Conservation (phyloP, 2,113 vertebrate species). For the Bubo bubo region DNA sequence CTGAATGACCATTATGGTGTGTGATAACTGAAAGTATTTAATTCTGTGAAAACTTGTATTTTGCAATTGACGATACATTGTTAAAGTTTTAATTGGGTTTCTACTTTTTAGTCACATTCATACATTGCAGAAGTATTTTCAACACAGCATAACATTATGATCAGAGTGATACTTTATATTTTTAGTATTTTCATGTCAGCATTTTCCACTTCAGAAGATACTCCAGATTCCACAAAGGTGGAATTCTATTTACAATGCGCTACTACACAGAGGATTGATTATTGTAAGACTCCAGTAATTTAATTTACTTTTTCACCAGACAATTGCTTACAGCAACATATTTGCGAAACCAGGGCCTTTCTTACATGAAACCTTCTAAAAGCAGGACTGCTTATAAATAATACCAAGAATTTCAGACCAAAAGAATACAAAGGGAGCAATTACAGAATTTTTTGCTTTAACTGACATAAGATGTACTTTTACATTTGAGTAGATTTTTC, state of each 20-base stretch:
- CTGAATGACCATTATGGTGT: constrained; percentile 84
- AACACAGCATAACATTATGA: neutral
- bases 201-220: neutral
- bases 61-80: neutral
- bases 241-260: neutral
- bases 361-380: neutral
- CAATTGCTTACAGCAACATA: neutral
- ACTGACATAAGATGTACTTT: neutral
- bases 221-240: neutral
- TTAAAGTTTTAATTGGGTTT: neutral
- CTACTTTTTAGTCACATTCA: neutral
- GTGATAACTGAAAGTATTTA: constrained; percentile 15
- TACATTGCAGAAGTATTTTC: neutral
- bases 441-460: neutral
- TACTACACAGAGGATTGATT: neutral
- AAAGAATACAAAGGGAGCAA: neutral
- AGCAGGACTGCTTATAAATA: neutral
- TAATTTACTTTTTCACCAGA: neutral
- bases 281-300: neutral
- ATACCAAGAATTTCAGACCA: neutral
- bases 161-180: neutral
- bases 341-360: neutral
- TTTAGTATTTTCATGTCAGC: neutral
- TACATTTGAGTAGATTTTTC: neutral
- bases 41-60: neutral